phyloP scores from a whole-genome alignment of 2,113 vertebrate species.

The Miniopterus natalensis region DNA sequence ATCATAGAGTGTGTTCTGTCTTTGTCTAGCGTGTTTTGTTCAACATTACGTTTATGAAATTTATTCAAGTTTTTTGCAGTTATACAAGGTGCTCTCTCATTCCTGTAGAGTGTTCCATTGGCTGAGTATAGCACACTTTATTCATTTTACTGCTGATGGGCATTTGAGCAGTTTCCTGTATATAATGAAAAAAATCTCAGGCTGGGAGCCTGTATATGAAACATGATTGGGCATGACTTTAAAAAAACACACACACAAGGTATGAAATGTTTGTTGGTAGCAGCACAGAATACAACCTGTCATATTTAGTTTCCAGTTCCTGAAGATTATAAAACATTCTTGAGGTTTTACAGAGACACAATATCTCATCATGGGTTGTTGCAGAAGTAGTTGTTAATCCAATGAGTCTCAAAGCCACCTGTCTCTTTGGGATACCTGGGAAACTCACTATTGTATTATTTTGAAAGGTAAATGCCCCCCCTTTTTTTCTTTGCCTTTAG shows the following conservation, averaged over 20 bases:
- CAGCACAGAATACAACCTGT: constrained; percentile 18
- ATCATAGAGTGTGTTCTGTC: not conserved
- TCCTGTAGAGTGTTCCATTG: not conserved
- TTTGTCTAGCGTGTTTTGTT: not conserved
- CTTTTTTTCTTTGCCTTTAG: not conserved
- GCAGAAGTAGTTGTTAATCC: constrained; percentile 21
- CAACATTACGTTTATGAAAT: not conserved
- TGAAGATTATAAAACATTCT: constrained; percentile 23
- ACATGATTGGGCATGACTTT: not conserved
- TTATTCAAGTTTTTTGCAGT: not conserved
- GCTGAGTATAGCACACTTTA: not conserved
- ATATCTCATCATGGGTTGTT: not conserved
- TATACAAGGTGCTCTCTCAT: not conserved
- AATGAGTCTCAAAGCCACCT: not conserved
- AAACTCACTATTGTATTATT: constrained; percentile 19
- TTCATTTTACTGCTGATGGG: not conserved
- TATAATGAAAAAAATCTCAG: not conserved
- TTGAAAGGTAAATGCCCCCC: constrained; percentile 42
- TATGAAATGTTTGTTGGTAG: not conserved
- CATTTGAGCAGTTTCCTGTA: not conserved
- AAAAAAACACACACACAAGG: not conserved
- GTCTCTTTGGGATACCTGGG: not conserved
- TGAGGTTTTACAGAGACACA: not conserved
- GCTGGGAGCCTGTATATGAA: not conserved
- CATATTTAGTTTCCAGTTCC: not conserved